phyloP scores from a whole-genome alignment of 2,113 vertebrate species.

The Brienomyrus brachyistius region DNA sequence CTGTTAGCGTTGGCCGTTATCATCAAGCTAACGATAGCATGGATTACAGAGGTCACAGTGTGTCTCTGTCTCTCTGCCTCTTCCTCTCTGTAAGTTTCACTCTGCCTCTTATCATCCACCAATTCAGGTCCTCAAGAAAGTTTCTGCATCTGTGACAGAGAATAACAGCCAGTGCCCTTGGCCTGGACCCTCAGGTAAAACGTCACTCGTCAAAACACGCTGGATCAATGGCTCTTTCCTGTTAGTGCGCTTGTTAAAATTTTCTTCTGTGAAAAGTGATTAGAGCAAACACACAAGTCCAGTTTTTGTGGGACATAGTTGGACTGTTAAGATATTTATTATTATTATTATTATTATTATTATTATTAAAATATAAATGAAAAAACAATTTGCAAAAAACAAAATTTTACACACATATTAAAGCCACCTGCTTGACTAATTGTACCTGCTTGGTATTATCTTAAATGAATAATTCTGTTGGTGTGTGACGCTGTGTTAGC shows the following conservation, averaged over 20 bases:
- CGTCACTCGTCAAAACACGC: neutral
- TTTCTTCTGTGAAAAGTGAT: neutral
- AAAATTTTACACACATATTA: neutral
- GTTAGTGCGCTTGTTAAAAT: neutral
- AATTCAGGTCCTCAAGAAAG: conserved; percentile 67
- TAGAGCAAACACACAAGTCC: neutral
- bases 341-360: neutral
- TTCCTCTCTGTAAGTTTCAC: conserved; percentile 29
- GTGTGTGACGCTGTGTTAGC: neutral
- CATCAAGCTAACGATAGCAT: neutral
- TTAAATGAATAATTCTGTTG: neutral
- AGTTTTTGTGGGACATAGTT: neutral
- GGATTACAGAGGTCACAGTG: neutral
- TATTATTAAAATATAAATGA: neutral
- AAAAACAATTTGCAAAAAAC: neutral
- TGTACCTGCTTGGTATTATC: neutral
- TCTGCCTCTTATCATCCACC: conserved; percentile 40
- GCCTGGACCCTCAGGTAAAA: conserved; percentile 58
- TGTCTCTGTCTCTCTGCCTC: neutral
- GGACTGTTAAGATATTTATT: neutral
- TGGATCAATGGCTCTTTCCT: neutral
- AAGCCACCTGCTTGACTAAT: neutral
- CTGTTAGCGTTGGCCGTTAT: neutral
- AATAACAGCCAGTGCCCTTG: conserved; percentile 39
- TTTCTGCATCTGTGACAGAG: conserved; percentile 71